Percentiles rank a stretch among this genome's conserved stretches.
Conservation (phyloP, 2,113 vertebrate species). For the Butorides virescens region DNA sequence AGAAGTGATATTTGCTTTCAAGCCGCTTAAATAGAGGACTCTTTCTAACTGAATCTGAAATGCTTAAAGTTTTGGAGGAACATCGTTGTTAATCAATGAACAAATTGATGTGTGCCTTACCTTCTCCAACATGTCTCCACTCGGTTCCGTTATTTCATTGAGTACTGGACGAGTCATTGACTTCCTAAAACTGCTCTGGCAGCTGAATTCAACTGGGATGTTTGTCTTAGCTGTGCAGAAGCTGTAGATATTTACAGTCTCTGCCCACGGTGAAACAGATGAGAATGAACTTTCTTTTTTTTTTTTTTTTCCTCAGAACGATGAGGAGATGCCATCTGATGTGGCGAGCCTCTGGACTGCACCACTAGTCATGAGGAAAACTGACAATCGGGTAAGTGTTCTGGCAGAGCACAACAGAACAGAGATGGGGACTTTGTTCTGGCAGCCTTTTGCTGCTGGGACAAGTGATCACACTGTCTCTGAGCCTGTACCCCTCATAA, state of each 20-base stretch:
- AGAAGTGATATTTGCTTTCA: background rate
- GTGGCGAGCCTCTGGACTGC: conserved; percentile 90
- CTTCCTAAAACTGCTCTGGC: background rate
- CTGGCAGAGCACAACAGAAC: no score
- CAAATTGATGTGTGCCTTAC: background rate
- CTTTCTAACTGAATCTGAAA: background rate
- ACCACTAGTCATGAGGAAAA: conserved; percentile 82
- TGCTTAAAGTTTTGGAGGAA: background rate
- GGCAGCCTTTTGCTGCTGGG: background rate
- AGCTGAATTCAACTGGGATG: background rate
- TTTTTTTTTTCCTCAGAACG: conserved; percentile 69
- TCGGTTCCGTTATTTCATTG: background rate
- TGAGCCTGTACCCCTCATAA: accelerated
- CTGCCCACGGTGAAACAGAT: background rate
- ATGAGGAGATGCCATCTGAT: conserved; percentile 76
- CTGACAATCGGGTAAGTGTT: conserved; percentile 56
- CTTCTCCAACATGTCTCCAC: accelerated
- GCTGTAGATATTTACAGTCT: background rate
- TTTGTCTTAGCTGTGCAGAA: background rate
- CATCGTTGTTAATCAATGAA: background rate
- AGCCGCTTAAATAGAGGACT: background rate
- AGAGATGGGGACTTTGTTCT: background rate
- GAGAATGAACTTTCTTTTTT: background rate
- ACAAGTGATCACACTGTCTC: accelerated
- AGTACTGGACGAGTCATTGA: accelerated